A percentile compares a stretch with the other conserved stretches of the same genome.
Conservation (phyloP, 2,113 vertebrate genomes). For the Ctenodactylus gundi region DNA sequence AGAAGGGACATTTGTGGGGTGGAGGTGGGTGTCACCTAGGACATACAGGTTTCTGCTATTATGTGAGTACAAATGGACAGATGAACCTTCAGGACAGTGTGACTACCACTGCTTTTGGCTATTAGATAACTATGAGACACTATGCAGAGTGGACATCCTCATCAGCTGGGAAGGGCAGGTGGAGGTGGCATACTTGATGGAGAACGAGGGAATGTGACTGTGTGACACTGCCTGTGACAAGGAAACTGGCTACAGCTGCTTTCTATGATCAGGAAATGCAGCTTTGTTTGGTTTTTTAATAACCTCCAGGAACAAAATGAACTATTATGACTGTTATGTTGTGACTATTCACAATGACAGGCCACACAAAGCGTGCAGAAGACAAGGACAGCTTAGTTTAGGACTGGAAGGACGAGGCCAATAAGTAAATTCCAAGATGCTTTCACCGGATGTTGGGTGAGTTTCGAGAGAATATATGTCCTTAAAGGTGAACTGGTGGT, state of each 20-base stretch:
- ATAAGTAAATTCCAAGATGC: constrained; percentile 55
- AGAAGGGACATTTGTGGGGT: no score
- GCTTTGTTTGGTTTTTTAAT: no score
- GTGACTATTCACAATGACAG: constrained; percentile 63
- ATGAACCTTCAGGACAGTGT: constrained; percentile 78
- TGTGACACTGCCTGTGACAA: not conserved
- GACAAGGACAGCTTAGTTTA: constrained; percentile 63
- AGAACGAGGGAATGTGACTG: constrained; percentile 12
- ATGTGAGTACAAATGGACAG: constrained; percentile 74
- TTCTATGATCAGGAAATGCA: constrained; percentile 78
- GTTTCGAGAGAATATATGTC: constrained; percentile 76
- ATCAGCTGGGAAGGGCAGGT: constrained; percentile 66
- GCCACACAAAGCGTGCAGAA: constrained; percentile 78
- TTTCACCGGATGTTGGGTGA: constrained; percentile 75
- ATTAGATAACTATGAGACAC: constrained; percentile 72
- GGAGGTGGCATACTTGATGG: constrained; percentile 39
- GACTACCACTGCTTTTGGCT: constrained; percentile 77
- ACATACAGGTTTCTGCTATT: constrained; percentile 62
- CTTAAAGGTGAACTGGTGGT: constrained; percentile 73
- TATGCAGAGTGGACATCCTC: constrained; percentile 26
- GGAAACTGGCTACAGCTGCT: no score
- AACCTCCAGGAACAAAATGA: constrained; percentile 54
- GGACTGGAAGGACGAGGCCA: constrained; percentile 56
- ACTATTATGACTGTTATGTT: not conserved
- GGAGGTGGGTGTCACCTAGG: constrained; percentile 61